phyloP scores from a whole-genome alignment of 2,888 invertebrate genomes.

The Phasia obesa region DNA sequence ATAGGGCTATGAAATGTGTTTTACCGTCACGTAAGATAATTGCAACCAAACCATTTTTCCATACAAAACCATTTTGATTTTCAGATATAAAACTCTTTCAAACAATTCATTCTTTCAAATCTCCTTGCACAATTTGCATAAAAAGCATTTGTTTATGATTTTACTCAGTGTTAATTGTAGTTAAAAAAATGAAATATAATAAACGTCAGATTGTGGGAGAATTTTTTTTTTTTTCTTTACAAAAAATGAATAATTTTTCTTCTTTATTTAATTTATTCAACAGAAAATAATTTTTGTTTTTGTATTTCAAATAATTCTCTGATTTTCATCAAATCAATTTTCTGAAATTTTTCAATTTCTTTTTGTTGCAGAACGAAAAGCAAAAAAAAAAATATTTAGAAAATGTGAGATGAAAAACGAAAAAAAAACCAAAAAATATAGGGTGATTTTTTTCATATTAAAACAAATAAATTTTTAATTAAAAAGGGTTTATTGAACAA shows the following conservation, averaged over 20 bases:
- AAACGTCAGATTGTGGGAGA: constrained; percentile 27
- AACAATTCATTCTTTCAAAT: constrained; percentile 37
- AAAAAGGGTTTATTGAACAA: no score
- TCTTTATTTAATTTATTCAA: not conserved
- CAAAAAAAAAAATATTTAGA: constrained; percentile 7
- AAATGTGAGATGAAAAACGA: constrained; percentile 21
- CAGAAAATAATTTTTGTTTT: not conserved
- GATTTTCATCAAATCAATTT: constrained; percentile 39
- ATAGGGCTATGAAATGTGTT: no score
- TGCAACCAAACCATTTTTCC: no score
- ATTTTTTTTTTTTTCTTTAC: constrained; percentile 8
- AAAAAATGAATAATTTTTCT: no score
- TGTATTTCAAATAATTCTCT: not conserved
- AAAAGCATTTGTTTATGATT: constrained; percentile 53
- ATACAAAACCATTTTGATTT: no score
- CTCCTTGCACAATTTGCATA: not conserved
- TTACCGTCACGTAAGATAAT: no score
- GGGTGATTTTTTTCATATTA: no score
- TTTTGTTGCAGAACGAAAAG: constrained; percentile 7
- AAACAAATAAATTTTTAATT: no score
- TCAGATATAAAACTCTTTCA: not conserved
- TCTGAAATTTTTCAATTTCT: constrained; percentile 16
- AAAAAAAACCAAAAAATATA: not conserved
- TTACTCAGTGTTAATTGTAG: constrained; percentile 38
- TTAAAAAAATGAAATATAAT: constrained; percentile 34